A percentile compares a stretch with the other conserved stretches of the same genome.
Evolutionary conservation across 2,888 invertebrate species (phyloP).

Genomic region (Thecocarcelia acutangulata): DNA sequence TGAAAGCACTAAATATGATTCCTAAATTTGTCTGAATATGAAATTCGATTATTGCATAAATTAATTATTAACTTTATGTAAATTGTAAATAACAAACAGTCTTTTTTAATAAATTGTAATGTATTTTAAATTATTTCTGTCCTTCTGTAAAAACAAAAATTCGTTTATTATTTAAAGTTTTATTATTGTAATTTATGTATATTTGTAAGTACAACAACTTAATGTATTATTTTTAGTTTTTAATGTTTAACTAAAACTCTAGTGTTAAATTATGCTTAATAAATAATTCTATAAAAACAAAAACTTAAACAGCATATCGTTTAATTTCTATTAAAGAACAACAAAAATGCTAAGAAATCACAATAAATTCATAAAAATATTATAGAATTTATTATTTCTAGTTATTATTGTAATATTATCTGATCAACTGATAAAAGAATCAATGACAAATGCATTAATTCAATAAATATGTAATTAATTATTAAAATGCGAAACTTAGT

Average conservation of each 20-base stretch:
- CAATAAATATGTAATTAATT: conserved; percentile 21
- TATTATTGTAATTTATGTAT: conserved; percentile 29
- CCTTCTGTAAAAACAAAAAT: not conserved
- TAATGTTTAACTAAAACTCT: conserved; percentile 30
- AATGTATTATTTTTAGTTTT: conserved; percentile 44
- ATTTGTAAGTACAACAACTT: conserved; percentile 29
- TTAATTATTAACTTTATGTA: conserved; percentile 35
- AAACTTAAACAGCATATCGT: conserved; percentile 22
- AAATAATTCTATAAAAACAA: not conserved
- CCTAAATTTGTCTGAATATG: conserved; percentile 58
- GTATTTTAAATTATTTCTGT: not conserved
- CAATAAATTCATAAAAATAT: conserved; percentile 39
- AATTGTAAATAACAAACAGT: conserved; percentile 48
- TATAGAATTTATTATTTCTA: conserved; percentile 61
- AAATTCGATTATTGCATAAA: conserved; percentile 17
- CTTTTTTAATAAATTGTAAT: conserved; percentile 12
- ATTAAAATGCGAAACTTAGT: conserved; percentile 62
- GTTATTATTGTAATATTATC: conserved; percentile 43
- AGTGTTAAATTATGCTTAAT: conserved; percentile 44
- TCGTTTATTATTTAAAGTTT: conserved; percentile 9
- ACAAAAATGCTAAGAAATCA: conserved; percentile 14
- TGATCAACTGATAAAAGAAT: conserved; percentile 33
- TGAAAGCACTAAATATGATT: conserved; percentile 64
- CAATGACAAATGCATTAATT: conserved; percentile 42
- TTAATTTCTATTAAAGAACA: not conserved